Conservation (phyloP, 2,797 vertebrate species). For the Dallia pectoralis region DNA sequence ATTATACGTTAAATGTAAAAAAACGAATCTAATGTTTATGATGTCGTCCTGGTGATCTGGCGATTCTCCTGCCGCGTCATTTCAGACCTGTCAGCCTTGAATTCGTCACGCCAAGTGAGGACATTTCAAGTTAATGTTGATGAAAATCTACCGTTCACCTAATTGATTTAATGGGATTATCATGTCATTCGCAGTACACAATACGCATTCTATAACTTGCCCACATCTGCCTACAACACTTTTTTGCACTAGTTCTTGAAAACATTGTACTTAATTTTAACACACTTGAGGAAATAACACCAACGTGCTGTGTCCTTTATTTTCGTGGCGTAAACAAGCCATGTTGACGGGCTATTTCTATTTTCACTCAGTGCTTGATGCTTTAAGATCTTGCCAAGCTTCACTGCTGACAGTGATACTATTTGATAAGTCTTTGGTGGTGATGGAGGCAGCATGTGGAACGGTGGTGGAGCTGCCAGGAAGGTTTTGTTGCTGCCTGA, state of each 20-base stretch:
- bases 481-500: slow-evolving; percentile 41
- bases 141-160: too few species aligned
- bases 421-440: slow-evolving; percentile 38
- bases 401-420: slow-evolving; percentile 33
- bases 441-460: slow-evolving; percentile 21
- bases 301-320: slow-evolving; percentile 34
- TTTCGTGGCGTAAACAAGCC: slow-evolving; percentile 51
- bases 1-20: too few species aligned
- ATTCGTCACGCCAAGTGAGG: too few species aligned
- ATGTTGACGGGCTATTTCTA: slow-evolving; percentile 54
- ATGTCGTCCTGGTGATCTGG: too few species aligned
- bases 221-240: too few species aligned
- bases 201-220: too few species aligned
- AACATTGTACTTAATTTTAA: not conserved
- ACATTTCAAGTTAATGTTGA: not conserved
- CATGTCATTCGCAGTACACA: too few species aligned
- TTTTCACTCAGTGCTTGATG: slow-evolving; percentile 60
- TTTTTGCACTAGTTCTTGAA: not conserved
- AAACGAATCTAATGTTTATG: too few species aligned
- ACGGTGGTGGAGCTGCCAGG: slow-evolving; percentile 35
- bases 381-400: slow-evolving; percentile 57
- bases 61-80: too few species aligned
- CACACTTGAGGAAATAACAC: too few species aligned
- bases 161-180: too few species aligned
- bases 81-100: too few species aligned